Conservation (phyloP, 2,888 invertebrate species). For the Sthenelais limicola region DNA sequence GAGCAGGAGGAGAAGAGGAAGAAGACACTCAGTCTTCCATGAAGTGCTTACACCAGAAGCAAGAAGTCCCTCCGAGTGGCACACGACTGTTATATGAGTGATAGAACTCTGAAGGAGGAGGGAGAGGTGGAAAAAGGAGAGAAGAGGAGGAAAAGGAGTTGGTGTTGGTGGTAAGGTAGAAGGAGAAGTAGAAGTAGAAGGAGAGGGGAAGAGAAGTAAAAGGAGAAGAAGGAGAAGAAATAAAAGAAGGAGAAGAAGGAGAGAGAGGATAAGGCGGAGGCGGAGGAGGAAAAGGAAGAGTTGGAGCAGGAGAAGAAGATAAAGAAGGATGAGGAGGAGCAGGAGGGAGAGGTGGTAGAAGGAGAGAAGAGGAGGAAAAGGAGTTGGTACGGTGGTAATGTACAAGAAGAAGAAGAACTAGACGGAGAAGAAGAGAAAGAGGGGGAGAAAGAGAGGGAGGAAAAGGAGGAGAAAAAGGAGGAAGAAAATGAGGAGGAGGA, state of each 20-base stretch:
- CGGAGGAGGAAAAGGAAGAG: not conserved
- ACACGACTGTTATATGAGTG: no score
- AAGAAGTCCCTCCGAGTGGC: no score
- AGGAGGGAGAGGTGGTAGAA: not conserved
- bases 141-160: no score
- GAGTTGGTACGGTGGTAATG: not conserved
- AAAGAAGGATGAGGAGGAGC: not conserved
- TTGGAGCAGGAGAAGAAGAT: not conserved
- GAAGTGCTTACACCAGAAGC: no score
- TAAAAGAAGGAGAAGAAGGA: not conserved
- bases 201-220: no score
- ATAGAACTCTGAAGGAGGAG: no score
- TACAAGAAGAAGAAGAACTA: not conserved
- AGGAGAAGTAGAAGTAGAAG: constrained; percentile 4
- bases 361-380: not conserved
- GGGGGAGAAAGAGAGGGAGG: not conserved
- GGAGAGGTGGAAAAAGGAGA: no score
- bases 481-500: not conserved
- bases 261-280: not conserved
- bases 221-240: constrained; percentile 17
- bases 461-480: not conserved
- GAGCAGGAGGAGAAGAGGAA: no score
- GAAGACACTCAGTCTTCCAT: no score
- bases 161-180: no score
- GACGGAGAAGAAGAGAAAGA: not conserved